Evolutionary conservation across 2,113 vertebrate genomes (phyloP), one percentile per base, ranked within the genome.

Genomic region (Naja naja): DNA sequence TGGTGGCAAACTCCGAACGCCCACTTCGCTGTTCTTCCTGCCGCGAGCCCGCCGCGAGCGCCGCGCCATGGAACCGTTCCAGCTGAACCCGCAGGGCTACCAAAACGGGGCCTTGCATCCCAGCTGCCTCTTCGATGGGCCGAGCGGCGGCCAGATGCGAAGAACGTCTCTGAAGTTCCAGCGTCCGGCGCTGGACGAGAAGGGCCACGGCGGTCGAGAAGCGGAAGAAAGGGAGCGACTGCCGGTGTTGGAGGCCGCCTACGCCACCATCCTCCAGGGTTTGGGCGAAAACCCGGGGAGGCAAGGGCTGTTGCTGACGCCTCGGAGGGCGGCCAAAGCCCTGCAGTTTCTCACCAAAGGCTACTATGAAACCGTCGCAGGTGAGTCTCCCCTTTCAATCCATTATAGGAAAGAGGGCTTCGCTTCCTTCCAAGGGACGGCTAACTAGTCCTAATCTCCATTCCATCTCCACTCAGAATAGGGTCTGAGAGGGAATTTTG

Each of bases 281-380:
- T 95, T 98, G 27, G 98, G 98, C 1, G 98, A 98, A 94, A 95
- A 98, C 96, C 95, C 97, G 2, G 97, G 97, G 93, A 97, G 98
- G 0, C 96, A 98, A 92, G 98, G 98, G 49, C 97, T 98, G 89
- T 93, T 97, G 55, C 97, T 97, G 91, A 98, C 98, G 3, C 98
- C 98, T 30, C 92, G 97, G 22, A 95, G 98, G 88, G 98, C 98
- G 11, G 98, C 98, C 81, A 98, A 97, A 88, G 98, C 98, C 93
- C 98, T 98, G 97, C 98, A 98, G 96, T 98, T 98, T 95, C 94
- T 98, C 89, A 98, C 98, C 94, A 98, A 98, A 91, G 98, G 98
- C 85, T 98, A 98, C 95, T 97, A 98, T 4, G 98, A 98, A 95
- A 97, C 69, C 89, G 92, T 98, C 22, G 94, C 96, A 49, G 98